phyloP scores from a whole-genome alignment of 37 sponge, comb jelly and placozoan species.

The Cliona cf. orientalis region DNA sequence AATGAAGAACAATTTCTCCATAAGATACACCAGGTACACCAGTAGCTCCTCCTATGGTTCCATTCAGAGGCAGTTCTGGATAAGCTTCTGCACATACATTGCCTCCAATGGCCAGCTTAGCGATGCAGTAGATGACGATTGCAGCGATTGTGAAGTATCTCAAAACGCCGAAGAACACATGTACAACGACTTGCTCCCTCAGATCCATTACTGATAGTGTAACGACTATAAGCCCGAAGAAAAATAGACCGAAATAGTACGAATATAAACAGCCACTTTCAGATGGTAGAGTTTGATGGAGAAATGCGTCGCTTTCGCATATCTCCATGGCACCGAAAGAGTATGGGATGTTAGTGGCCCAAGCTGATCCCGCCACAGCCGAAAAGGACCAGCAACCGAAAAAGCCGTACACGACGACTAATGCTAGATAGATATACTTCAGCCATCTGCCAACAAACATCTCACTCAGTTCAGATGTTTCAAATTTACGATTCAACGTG shows the following conservation, averaged over 20 bases:
- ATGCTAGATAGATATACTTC: conserved; percentile 61
- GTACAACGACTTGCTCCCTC: conserved; percentile 83
- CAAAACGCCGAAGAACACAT: conserved; percentile 72
- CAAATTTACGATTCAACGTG: conserved; percentile 68
- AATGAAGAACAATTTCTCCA: conserved; percentile 18
- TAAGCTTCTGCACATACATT: background rate
- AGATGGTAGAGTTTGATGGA: conserved; percentile 36
- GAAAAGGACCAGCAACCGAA: conserved; percentile 51
- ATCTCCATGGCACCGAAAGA: conserved; percentile 43
- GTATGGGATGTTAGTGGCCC: conserved; percentile 89
- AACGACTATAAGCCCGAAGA: conserved; percentile 73
- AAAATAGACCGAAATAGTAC: conserved; percentile 75
- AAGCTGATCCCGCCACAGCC: conserved; percentile 88
- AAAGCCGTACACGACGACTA: conserved; percentile 58
- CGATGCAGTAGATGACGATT: conserved; percentile 77
- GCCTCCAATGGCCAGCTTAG: conserved; percentile 24
- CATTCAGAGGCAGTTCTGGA: background rate
- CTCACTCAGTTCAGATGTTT: conserved; percentile 74
- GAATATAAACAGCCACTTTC: conserved; percentile 52
- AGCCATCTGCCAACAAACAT: conserved; percentile 61
- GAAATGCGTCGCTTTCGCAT: conserved; percentile 71
- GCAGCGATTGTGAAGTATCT: conserved; percentile 66
- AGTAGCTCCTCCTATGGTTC: background rate
- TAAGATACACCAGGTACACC: background rate
- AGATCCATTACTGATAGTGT: conserved; percentile 71